phyloP scores from a whole-genome alignment of 2,113 vertebrate species.

The Sturnus vulgaris region DNA sequence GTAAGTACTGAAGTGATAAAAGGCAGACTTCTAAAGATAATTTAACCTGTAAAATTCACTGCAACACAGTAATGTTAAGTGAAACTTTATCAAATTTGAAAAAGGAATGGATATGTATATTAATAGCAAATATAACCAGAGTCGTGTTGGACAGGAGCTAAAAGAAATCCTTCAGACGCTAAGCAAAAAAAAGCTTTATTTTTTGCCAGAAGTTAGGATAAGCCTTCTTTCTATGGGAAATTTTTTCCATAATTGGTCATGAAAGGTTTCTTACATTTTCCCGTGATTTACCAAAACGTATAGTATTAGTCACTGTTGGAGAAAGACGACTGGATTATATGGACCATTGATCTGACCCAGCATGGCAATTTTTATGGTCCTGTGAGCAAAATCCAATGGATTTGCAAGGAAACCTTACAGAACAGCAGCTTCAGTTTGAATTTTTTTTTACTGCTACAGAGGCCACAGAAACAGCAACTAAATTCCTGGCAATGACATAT shows the following conservation, averaged over 20 bases:
- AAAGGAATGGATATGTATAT: not conserved
- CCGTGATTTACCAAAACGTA: slow-evolving; percentile 35
- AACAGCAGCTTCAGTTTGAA: not conserved
- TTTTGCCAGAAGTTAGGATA: slow-evolving; percentile 8
- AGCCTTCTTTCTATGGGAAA: not conserved
- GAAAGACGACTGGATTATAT: slow-evolving; percentile 49
- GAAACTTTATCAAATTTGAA: not conserved
- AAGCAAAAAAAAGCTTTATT: not conserved
- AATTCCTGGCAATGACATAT: slow-evolving; percentile 8
- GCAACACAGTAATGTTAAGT: not conserved
- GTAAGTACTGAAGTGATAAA: slow-evolving; percentile 12
- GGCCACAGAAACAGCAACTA: not conserved
- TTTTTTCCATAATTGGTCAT: slow-evolving; percentile 36
- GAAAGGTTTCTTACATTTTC: slow-evolving; percentile 41
- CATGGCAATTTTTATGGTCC: slow-evolving; percentile 50
- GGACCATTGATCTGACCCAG: slow-evolving; percentile 55
- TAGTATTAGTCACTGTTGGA: slow-evolving; percentile 53
- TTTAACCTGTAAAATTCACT: not conserved
- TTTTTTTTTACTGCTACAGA: not conserved
- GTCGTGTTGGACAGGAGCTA: not conserved
- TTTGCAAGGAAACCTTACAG: slow-evolving; percentile 28
- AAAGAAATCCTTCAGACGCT: not conserved
- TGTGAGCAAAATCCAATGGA: slow-evolving; percentile 46
- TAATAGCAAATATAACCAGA: not conserved
- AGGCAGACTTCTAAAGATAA: not conserved